These are phyloP conservation scores for Drosophila cognata DNA, from an alignment of 2,888 invertebrate species.

Conservation along the genomic window DNA sequence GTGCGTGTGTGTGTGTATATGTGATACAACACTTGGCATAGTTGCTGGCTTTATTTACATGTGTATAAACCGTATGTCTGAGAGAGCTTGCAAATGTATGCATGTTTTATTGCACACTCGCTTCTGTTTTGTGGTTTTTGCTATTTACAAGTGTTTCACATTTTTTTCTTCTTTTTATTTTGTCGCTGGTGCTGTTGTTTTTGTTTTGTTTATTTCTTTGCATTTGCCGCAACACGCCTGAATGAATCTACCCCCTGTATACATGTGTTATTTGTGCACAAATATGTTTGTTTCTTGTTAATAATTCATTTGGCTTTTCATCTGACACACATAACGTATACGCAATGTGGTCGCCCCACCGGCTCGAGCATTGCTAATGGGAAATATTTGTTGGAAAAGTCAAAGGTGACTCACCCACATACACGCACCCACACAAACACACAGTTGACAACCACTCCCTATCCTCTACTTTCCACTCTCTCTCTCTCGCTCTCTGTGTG, in stretches of 20 bases:
- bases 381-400: constrained; percentile 79
- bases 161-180: constrained; percentile 21
- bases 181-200: constrained; percentile 5
- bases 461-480: not conserved
- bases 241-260: constrained; percentile 50
- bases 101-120: constrained; percentile 79
- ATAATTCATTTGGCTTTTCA: constrained; percentile 79
- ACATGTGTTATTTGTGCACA: constrained; percentile 61
- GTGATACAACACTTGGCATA: constrained; percentile 66
- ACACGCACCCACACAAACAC: constrained; percentile 4
- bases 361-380: constrained; percentile 71
- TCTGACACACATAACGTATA: constrained; percentile 73
- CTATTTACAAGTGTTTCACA: constrained; percentile 78
- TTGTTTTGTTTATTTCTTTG: constrained; percentile 43
- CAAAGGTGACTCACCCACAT: constrained; percentile 75
- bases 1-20: constrained; percentile 35
- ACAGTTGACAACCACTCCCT: constrained; percentile 20
- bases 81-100: constrained; percentile 66
- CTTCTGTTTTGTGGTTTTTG: constrained; percentile 74
- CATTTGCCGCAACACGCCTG: constrained; percentile 52
- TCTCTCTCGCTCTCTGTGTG: not conserved
- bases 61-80: constrained; percentile 32
- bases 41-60: constrained; percentile 54
- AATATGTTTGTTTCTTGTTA: constrained; percentile 75
- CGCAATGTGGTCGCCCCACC: constrained; percentile 67